Evolutionary conservation across 2,888 invertebrate species (phyloP), one percentile per base, ranked within the genome.

Genomic region (Lochmaea crataegi): DNA sequence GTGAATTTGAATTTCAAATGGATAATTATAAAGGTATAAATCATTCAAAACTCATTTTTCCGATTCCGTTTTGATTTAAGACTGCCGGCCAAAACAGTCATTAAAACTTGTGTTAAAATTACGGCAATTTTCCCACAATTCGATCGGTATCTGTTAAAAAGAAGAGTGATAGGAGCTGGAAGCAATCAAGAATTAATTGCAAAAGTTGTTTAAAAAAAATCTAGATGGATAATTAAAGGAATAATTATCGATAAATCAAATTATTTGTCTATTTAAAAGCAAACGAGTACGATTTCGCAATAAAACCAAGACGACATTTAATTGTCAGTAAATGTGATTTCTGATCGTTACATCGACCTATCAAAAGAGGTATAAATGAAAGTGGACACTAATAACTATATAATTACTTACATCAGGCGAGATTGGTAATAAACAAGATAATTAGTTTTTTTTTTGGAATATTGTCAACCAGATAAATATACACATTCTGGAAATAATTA

Each of bases 11-110:
- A 69, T 41, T 69, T 56, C 63, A 69, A 69, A 69, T 69, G 63
- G 63, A 63, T 69, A 64, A 69, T 69, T 69, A 69, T 69, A 63
- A 69, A 63, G 69, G 38, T 69, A 64, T 69, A 60, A 69, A 69
- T 69, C 69, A 64, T 53, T 53, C 32, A 14, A 41, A 45, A 42
- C 45, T 63, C 63, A 56, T 63, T 63, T 69, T 61, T 63, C 69
- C 22, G 53, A 63, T 42, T 61, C 61, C 9, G 60, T 18, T 68
- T 60, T 69, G 69, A 69, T 69, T 69, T 69, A 69, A 63, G 38
- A 60, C 69, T 69, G 63, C 69, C 63, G 69, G 69, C 56, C 41
- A 53, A 61, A 53, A 68, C 68, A n/a, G 61, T 68, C 68, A 63
- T 68, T 68, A 68, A 51, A 61, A 42, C 38, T 63, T 56, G 38